phyloP scores from a whole-genome alignment of 2,113 vertebrate genomes.

The Callocephalon fimbriatum region DNA sequence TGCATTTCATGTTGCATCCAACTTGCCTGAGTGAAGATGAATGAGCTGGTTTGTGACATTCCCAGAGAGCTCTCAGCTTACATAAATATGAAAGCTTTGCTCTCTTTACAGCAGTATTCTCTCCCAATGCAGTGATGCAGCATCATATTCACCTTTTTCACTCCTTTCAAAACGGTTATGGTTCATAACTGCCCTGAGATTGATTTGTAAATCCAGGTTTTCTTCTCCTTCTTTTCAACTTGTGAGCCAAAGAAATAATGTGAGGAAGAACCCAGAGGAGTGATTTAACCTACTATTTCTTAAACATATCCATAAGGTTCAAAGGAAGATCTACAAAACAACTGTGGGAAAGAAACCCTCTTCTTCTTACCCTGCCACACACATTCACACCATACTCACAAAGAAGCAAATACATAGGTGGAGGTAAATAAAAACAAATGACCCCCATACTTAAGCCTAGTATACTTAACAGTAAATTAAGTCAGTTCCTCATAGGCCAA shows the following conservation, averaged over 20 bases:
- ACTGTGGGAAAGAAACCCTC: not conserved
- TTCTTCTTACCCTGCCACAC: not conserved
- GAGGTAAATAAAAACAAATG: not conserved
- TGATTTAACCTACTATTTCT: not conserved
- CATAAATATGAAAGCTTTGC: not conserved
- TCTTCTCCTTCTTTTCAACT: not conserved
- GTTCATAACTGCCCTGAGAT: not conserved
- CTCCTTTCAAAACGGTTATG: accelerated
- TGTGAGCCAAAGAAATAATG: not conserved
- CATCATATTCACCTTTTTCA: not conserved
- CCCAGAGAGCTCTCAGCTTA: not conserved
- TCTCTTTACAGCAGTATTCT: not conserved
- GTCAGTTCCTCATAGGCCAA: accelerated
- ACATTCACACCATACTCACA: not conserved
- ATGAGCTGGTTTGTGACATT: not conserved
- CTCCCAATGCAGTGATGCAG: not conserved
- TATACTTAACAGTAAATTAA: not conserved
- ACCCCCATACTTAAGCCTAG: not conserved
- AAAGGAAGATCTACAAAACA: not conserved
- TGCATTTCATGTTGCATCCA: not conserved
- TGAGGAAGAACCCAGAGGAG: not conserved
- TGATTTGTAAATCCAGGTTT: not conserved
- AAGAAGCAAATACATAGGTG: not conserved
- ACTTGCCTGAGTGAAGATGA: not conserved
- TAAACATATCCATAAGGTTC: not conserved